phyloP scores from a whole-genome alignment of 1,140 invertebrate genomes.

The Ephestia elutella region DNA sequence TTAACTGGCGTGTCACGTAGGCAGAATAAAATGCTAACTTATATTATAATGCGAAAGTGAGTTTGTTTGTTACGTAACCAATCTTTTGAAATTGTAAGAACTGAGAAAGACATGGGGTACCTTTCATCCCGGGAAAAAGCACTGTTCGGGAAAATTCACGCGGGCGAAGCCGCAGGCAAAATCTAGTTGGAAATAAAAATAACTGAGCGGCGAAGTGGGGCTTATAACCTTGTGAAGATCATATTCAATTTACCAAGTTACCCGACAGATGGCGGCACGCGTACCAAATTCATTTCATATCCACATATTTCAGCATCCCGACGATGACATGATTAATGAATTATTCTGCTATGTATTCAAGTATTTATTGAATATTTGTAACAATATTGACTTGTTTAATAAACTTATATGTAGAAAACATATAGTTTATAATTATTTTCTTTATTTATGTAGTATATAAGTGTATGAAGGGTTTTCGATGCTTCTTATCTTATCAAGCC shows the following conservation, averaged over 20 bases:
- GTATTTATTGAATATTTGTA: background rate
- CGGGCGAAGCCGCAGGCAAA: constrained; percentile 15
- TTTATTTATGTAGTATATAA: constrained; percentile 1
- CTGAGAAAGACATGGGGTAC: no score
- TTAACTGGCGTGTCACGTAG: background rate
- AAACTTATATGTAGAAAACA: background rate
- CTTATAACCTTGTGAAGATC: constrained; percentile 38
- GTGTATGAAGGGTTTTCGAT: constrained; percentile 14
- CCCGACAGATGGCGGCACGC: constrained; percentile 46
- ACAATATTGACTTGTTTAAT: background rate
- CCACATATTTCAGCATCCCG: constrained; percentile 20
- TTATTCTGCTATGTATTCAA: background rate
- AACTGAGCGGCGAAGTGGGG: constrained; percentile 29
- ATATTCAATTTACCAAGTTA: constrained; percentile 46
- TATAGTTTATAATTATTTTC: no score
- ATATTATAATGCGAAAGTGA: no score
- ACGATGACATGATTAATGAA: constrained; percentile 9
- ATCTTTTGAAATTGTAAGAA: no score
- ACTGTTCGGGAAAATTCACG: no score
- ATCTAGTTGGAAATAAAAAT: constrained; percentile 39
- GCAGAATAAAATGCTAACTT: constrained; percentile 22
- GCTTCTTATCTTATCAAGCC: constrained; percentile 14
- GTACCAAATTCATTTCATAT: constrained; percentile 28
- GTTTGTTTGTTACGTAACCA: no score
- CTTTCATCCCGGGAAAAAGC: no score